Evolutionary conservation across 2,888 invertebrate species (phyloP).

Genomic region (Neocrepidodera transversa): DNA sequence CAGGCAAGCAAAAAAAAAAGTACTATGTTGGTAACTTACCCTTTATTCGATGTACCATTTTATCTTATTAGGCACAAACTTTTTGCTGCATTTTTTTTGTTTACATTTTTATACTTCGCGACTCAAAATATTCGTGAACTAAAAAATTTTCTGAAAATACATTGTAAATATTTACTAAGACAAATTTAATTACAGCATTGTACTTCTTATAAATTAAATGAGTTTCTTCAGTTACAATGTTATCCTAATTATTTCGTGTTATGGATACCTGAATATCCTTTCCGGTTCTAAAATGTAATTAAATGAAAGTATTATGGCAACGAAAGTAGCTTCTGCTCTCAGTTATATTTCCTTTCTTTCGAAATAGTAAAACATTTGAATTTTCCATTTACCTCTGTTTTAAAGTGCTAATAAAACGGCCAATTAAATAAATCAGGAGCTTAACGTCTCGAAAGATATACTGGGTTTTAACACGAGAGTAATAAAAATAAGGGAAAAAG

Average conservation of each 20-base stretch:
- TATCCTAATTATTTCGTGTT: slow-evolving; percentile 2
- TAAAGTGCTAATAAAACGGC: slow-evolving; percentile 37
- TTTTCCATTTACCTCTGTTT: slow-evolving; percentile 38
- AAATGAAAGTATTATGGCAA: slow-evolving; percentile 15
- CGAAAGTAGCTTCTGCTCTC: slow-evolving; percentile 12
- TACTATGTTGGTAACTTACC: no score
- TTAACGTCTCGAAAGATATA: slow-evolving; percentile 32
- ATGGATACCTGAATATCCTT: slow-evolving; percentile 11
- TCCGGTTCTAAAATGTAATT: slow-evolving; percentile 17
- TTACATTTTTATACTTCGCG: no score
- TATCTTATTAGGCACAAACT: no score
- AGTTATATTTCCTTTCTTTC: slow-evolving; percentile 13
- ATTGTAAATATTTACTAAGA: no score
- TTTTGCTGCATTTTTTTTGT: no score
- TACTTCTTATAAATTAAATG: slow-evolving; percentile 1
- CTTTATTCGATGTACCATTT: no score
- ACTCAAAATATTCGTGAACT: no score
- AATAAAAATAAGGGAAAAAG: slow-evolving; percentile 32
- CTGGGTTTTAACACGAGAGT: slow-evolving; percentile 27
- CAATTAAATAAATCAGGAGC: slow-evolving; percentile 41
- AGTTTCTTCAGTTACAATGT: slow-evolving; percentile 9
- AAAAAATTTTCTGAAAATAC: no score
- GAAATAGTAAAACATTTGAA: slow-evolving; percentile 41
- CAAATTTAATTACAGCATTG: no score
- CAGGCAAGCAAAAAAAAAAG: no score